A percentile compares a stretch with the other conserved stretches of the same genome.
These are phyloP conservation scores for Lordiphosa collinella DNA, from an alignment of 1,140 invertebrate species.

Conservation along the genomic window DNA sequence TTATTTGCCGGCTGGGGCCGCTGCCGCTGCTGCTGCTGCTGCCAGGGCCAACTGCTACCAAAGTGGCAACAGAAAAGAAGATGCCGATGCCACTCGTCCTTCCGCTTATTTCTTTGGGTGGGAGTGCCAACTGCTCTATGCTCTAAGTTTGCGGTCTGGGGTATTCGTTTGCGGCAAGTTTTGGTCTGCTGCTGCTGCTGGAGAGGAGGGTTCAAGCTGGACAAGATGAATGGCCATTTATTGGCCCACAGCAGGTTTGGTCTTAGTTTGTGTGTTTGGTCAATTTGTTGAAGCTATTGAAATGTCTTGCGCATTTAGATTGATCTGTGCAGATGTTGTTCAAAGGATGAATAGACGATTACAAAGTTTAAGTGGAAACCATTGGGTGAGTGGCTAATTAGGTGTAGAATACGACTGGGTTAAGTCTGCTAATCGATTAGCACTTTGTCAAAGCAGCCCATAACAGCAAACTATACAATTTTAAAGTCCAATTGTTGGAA, in stretches of 20 bases:
- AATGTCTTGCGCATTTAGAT: slow-evolving; percentile 36
- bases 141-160: slow-evolving; percentile 55
- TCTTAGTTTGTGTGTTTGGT: slow-evolving; percentile 44
- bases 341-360: no score
- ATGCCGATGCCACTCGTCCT: slow-evolving; percentile 10
- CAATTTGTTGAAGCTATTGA: slow-evolving; percentile 58
- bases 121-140: slow-evolving; percentile 50
- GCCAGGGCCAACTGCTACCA: slow-evolving; percentile 68
- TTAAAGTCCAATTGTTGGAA: no score
- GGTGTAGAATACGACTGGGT: no score
- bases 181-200: slow-evolving; percentile 10
- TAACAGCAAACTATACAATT: no score
- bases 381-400: no score
- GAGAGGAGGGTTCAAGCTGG: slow-evolving; percentile 16
- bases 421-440: no score
- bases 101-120: slow-evolving; percentile 2
- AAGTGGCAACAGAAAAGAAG: slow-evolving; percentile 44
- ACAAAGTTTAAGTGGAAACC: no score
- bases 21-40: slow-evolving; percentile 31
- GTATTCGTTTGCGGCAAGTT: slow-evolving; percentile 50
- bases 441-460: no score
- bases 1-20: slow-evolving; percentile 79
- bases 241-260: slow-evolving; percentile 55
- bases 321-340: slow-evolving; percentile 28
- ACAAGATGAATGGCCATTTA: slow-evolving; percentile 72